A percentile compares a stretch with the other conserved stretches of the same genome.
These are phyloP conservation scores for Crocodylus rhombifer DNA, from an alignment of 2,797 vertebrate species.

Conservation along the genomic window DNA sequence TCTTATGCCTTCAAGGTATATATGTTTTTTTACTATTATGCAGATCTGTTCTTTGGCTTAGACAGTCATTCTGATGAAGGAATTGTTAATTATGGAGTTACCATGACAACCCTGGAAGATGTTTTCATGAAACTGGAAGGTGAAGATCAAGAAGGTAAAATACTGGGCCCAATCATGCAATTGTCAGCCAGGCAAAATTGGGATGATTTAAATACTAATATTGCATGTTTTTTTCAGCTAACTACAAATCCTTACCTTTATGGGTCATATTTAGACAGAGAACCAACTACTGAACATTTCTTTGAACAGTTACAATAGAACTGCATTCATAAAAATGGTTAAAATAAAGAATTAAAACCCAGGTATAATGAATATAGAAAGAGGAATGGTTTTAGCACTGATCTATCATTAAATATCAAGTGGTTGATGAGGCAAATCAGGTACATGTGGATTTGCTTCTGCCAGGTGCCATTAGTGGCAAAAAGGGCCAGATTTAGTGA, in stretches of 20 bases:
- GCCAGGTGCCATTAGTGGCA: too few relatives aligned
- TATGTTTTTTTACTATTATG: background rate
- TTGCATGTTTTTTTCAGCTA: background rate
- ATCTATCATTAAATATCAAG: background rate
- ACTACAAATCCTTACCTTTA: background rate
- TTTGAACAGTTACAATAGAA: background rate
- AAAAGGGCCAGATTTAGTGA: too few relatives aligned
- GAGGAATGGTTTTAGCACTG: background rate
- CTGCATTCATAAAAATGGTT: background rate
- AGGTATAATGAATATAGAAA: background rate
- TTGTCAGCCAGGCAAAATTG: rapidly evolving
- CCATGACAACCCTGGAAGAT: slow-evolving; percentile 91
- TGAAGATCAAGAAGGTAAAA: slow-evolving; percentile 86
- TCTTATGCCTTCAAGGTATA: background rate
- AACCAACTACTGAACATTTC: background rate
- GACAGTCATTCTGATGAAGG: slow-evolving; percentile 82
- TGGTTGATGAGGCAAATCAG: background rate
- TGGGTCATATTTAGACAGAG: background rate
- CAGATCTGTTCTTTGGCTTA: slow-evolving; percentile 88
- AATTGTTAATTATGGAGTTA: slow-evolving; percentile 88
- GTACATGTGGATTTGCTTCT: background rate
- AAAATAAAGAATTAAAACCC: background rate
- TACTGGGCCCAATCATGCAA: rapidly evolving
- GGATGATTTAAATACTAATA: background rate
- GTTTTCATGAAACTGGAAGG: slow-evolving; percentile 89